Percentiles rank a stretch among this genome's conserved stretches.
These are phyloP conservation scores for Elysia crispata DNA, from an alignment of 2,888 invertebrate genomes.

Conservation along the genomic window DNA sequence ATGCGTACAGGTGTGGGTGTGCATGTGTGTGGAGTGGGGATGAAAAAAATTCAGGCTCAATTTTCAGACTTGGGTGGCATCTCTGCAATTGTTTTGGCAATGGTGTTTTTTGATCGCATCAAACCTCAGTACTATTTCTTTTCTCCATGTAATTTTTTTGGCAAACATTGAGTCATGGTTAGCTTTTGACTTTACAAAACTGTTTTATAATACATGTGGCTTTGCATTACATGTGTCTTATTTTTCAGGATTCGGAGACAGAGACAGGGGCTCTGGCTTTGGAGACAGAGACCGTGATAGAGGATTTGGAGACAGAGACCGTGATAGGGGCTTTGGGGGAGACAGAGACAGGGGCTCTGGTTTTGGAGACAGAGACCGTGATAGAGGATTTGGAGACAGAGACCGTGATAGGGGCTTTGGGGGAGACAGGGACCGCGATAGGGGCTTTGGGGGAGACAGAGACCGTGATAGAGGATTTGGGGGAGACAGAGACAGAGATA, in stretches of 20 bases:
- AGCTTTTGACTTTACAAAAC: too few species aligned
- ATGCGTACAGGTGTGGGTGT: too few species aligned
- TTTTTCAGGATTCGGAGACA: slow-evolving; percentile 51
- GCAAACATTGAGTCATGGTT: too few species aligned
- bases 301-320: slow-evolving; percentile 55
- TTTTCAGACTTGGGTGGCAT: too few species aligned
- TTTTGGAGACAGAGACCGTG: slow-evolving; percentile 59
- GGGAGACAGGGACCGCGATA: slow-evolving; percentile 47
- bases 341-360: slow-evolving; percentile 56
- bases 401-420: slow-evolving; percentile 47
- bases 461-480: slow-evolving; percentile 54
- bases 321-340: slow-evolving; percentile 70
- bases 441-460: slow-evolving; percentile 49
- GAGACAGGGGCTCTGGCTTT: slow-evolving; percentile 45
- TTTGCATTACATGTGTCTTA: neutral
- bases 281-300: slow-evolving; percentile 48
- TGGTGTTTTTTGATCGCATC: too few species aligned
- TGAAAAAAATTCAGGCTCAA: too few species aligned
- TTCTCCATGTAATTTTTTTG: too few species aligned
- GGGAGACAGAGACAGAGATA: slow-evolving; percentile 73
- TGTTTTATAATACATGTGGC: neutral
- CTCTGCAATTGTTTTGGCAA: too few species aligned
- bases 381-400: slow-evolving; percentile 37
- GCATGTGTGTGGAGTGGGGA: too few species aligned
- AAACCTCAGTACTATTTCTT: too few species aligned